Conservation (phyloP, 2,797 vertebrate genomes). For the Aldrovandia affinis region DNA sequence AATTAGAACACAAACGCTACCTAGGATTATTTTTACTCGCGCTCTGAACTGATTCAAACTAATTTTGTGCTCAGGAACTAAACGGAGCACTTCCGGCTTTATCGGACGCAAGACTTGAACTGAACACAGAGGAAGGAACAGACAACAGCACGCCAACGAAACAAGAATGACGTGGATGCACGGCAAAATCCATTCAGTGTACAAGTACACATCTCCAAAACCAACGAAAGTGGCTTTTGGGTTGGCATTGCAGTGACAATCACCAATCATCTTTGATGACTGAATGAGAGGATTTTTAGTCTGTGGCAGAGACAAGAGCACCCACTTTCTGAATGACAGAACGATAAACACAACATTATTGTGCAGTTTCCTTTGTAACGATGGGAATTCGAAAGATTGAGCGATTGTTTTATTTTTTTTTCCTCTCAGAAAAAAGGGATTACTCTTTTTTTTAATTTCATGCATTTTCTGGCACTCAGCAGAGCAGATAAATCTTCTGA, state of each 20-base stretch:
- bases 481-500: constrained; percentile 62
- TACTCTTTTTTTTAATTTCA: constrained; percentile 50
- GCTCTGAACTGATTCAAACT: constrained; percentile 67
- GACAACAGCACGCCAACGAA: constrained; percentile 8
- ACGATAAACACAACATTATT: neutral
- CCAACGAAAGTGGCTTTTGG: constrained; percentile 14
- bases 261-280: constrained; percentile 13
- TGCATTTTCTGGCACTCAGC: constrained; percentile 72
- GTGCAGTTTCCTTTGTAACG: neutral
- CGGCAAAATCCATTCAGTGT: neutral
- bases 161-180: neutral
- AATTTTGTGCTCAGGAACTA: constrained; percentile 63
- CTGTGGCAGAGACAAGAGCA: constrained; percentile 8
- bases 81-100: constrained; percentile 11
- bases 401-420: constrained; percentile 14
- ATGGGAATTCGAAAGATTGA: constrained; percentile 10
- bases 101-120: neutral
- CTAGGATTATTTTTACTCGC: constrained; percentile 16
- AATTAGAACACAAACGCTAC: constrained; percentile 57
- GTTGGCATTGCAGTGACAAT: constrained; percentile 11
- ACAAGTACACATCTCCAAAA: constrained; percentile 5
- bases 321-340: neutral
- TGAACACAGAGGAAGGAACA: neutral
- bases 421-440: constrained; percentile 18
- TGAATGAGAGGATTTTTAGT: neutral